These are phyloP conservation scores for Bombus ignitus DNA, from an alignment of 1,140 invertebrate genomes.

Conservation along the genomic window DNA sequence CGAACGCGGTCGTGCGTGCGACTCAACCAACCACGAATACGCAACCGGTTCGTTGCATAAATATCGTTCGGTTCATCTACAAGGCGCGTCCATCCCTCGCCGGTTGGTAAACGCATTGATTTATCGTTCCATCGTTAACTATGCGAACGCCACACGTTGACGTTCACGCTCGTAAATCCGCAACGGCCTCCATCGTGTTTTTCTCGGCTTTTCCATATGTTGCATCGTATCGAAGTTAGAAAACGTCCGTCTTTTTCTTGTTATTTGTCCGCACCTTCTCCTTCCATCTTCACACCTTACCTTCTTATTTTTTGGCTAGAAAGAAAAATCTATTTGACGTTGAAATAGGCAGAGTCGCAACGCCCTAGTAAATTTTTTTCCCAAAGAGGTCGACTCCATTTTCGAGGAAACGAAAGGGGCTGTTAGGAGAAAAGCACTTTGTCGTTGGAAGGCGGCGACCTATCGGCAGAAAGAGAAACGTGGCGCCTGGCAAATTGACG, in stretches of 20 bases:
- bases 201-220: not conserved
- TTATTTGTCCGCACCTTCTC: too few relatives aligned
- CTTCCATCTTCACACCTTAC: too few relatives aligned
- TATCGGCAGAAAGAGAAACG: too few relatives aligned
- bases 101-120: conserved; percentile 18
- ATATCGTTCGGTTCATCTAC: conserved; percentile 21
- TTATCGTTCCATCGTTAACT: conserved; percentile 1
- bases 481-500: too few relatives aligned
- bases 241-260: not conserved
- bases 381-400: too few relatives aligned
- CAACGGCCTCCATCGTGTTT: not conserved
- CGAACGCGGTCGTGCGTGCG: conserved; percentile 5
- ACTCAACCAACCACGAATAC: not conserved
- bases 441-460: too few relatives aligned
- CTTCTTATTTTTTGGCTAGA: not conserved
- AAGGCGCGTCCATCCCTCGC: conserved; percentile 7
- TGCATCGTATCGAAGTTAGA: not conserved
- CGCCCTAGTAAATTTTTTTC: too few relatives aligned
- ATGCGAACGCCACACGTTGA: not conserved
- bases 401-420: too few relatives aligned
- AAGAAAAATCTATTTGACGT: too few relatives aligned
- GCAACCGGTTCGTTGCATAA: conserved; percentile 29
- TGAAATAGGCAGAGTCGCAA: too few relatives aligned
- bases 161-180: not conserved
- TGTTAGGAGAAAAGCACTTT: too few relatives aligned